A percentile compares a stretch with the other conserved stretches of the same genome.
Evolutionary conservation across 2,888 invertebrate genomes (phyloP).

Genomic region (Diaphora mendica): DNA sequence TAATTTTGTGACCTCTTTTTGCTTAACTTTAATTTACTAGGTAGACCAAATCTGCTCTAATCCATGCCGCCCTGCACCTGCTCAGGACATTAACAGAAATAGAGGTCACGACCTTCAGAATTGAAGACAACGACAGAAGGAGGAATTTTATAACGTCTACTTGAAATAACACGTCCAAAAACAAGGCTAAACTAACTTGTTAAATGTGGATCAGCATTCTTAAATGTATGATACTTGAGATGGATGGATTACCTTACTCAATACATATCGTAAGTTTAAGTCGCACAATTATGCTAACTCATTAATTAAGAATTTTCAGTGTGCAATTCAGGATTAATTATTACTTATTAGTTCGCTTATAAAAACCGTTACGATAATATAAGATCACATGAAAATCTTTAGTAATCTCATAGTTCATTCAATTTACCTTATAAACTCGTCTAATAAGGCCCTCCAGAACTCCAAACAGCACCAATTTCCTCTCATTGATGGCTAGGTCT

Average conservation of each 20-base stretch:
- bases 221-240: neutral
- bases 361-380: neutral
- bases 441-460: slow-evolving; percentile 94
- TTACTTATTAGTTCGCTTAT: neutral
- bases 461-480: slow-evolving; percentile 94
- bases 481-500: slow-evolving; percentile 91
- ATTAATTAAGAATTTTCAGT: neutral
- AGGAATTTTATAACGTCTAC: neutral
- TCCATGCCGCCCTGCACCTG: too few species aligned
- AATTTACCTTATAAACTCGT: slow-evolving; percentile 90
- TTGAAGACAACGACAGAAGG: too few species aligned
- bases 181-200: neutral
- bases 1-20: neutral
- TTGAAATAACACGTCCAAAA: neutral
- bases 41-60: too few species aligned
- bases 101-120: too few species aligned
- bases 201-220: too few species aligned
- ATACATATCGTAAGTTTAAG: too few species aligned
- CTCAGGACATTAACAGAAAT: too few species aligned
- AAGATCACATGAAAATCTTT: neutral
- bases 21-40: too few species aligned
- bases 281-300: too few species aligned
- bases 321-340: neutral
- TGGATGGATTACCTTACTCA: too few species aligned
- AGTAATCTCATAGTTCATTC: neutral